Base-by-base conservation (phyloP, 2,888 invertebrate genomes). In the Archips crataeganus region DNA sequence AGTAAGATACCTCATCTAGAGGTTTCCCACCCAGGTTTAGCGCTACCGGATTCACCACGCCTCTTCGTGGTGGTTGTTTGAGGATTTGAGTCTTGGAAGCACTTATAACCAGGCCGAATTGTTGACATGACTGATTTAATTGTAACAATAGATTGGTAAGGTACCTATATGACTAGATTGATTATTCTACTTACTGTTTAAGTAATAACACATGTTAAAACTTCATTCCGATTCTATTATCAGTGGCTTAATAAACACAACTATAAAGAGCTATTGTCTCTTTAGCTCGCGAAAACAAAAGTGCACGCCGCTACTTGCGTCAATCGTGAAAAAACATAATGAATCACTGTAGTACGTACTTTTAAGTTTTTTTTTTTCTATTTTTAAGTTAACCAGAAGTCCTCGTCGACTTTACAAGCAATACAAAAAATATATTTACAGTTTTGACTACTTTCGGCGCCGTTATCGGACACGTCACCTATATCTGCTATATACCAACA, bases 231-330 rank as follows among this genome's bases (percentile, higher is more conserved):
- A 49, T 54, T 62, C 36, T 49, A 51, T 49, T 49, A 34, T 49
- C 32, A 39, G 45, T 62, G 39, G 23, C 36, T 60, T 45, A 4
- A 42, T 42, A 62, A 62, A 62, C 61, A 51, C 32, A 63, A 13
- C 10, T 61, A 15, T 10, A 69, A 70, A 64, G 36, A 60, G 61
- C 42, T 42, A 59, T 66, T 71, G 49, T 66, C 61, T 15, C 42
- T 34, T 51, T 36, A 23, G 59, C 36, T 36, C 42, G 34, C 15
- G 51, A 67, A 62, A 62, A 71, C 71, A 71, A 66, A 61, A 67
- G 61, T 60, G 15, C 39, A n/a, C 9, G 32, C n/a, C 10, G 15
- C 23, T 61, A 36, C 39, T 69, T 69, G 61, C 69, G 69, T 69
- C 69, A 69, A 69, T 69, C 2, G 39, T 11, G 47, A 15, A 39